Base-by-base conservation (phyloP, 2,888 invertebrate species). In the Alloscopus bannaensis region DNA sequence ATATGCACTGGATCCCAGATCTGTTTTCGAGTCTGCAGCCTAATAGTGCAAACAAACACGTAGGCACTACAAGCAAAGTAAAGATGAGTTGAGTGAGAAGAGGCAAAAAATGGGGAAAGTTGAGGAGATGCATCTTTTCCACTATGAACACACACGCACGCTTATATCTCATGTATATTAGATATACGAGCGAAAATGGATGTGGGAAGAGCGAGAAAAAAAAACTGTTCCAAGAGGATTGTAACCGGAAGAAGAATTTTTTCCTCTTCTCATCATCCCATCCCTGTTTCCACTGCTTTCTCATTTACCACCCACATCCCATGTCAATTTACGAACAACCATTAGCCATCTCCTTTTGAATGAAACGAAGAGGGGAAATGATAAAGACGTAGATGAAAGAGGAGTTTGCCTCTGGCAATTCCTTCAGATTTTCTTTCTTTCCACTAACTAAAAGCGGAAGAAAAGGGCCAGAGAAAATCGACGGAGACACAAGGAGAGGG, bases 281-380 rank as follows among this genome's bases (percentile, higher is more conserved):
- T 40, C 42, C n/a, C 42, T 42, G n/a, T 42, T n/a, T 42, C 2
- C 42, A 42, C 42, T 42, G 18, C 42, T 42, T 42, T 42, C 42
- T 42, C 42, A 42, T 42, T 57, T 69, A 69, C 55, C 59, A 59
- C 36, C 40, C 69, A 69, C 70, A 70, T 70, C 70, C 26, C 59
- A 55, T 52, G 59, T 70, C 70, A 70, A 70, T 70, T 70, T 57
- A 31, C 40, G 4, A 52, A n/a, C 52, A 22, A 26, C 40, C 31
- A 59, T 57, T 45, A 57, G 42, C 59, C 45, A 50, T 52, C 52
- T 68, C 50, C 28, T 29, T 18, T 50, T n/a, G 18, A 28, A 45
- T 29, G 59, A 59, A 29, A 29, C 29, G 59, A 42, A n/a, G n/a
- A 13, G 26, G 31, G 59, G 20, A 52, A 52, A 52, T 52, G 52